A percentile compares a stretch with the other conserved stretches of the same genome.
These are phyloP conservation scores for Papilio gigon DNA, from an alignment of 2,888 invertebrate species.

Conservation along the genomic window DNA sequence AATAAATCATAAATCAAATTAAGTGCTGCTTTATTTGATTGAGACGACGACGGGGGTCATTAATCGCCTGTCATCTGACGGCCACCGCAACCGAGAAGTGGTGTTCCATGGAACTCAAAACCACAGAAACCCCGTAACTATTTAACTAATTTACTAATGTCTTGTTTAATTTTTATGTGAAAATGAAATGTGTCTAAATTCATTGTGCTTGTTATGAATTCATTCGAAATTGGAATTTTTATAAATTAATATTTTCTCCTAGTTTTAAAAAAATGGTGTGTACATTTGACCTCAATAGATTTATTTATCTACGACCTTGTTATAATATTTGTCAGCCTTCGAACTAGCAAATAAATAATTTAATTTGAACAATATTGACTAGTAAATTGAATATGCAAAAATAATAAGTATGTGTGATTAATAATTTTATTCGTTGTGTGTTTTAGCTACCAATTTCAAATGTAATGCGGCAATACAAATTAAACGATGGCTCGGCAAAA, in stretches of 20 bases:
- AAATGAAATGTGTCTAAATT: too few species aligned
- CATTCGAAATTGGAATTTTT: too few species aligned
- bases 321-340: too few species aligned
- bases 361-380: too few species aligned
- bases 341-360: too few species aligned
- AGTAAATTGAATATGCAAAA: too few species aligned
- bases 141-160: background rate
- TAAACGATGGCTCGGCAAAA: background rate
- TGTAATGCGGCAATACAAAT: background rate
- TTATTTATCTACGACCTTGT: too few species aligned
- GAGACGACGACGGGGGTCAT: slow-evolving; percentile 9
- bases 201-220: background rate
- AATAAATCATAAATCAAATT: slow-evolving; percentile 22
- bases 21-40: slow-evolving; percentile 20
- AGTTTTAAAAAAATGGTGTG: too few species aligned
- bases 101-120: background rate
- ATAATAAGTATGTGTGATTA: too few species aligned
- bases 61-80: slow-evolving; percentile 2
- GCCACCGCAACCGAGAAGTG: slow-evolving; percentile 1
- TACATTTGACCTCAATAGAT: too few species aligned
- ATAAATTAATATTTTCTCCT: too few species aligned
- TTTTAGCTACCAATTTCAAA: background rate
- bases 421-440: too few species aligned
- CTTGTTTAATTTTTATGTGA: background rate
- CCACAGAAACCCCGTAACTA: background rate